Conservation (phyloP, 2,113 vertebrate genomes). For the Symphodus melops region DNA sequence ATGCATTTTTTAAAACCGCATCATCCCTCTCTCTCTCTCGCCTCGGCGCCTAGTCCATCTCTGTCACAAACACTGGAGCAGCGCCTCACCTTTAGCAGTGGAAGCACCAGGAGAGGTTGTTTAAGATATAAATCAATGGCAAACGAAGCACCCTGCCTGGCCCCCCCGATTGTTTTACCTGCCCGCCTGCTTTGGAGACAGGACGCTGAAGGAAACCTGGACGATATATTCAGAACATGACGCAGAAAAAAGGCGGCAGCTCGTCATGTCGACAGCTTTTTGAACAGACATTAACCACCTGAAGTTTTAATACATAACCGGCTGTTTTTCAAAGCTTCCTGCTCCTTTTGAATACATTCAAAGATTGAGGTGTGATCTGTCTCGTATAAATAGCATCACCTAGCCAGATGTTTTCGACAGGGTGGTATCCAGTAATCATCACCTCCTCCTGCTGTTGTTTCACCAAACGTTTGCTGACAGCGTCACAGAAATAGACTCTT, state of each 20-base stretch:
- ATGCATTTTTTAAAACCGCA: conserved; percentile 75
- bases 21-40: conserved; percentile 68
- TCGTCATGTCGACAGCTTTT: conserved; percentile 48
- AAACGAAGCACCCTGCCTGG: conserved; percentile 56
- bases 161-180: conserved; percentile 66
- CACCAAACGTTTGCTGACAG: conserved; percentile 22
- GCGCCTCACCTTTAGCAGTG: conserved; percentile 74
- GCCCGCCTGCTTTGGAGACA: conserved; percentile 60
- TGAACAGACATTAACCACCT: conserved; percentile 33
- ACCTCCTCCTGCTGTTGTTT: conserved; percentile 34
- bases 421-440: conserved; percentile 49
- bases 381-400: conserved; percentile 46
- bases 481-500: conserved; percentile 47
- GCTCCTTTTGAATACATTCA: conserved; percentile 6
- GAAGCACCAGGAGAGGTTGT: conserved; percentile 72
- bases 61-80: conserved; percentile 71
- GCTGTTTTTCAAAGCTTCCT: conserved; percentile 5
- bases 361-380: conserved; percentile 12
- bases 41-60: conserved; percentile 73
- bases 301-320: conserved; percentile 32
- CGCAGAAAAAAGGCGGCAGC: conserved; percentile 30
- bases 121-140: conserved; percentile 76
- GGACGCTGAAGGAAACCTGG: conserved; percentile 50
- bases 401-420: conserved; percentile 45
- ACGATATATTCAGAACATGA: conserved; percentile 56